Percentiles rank a stretch among this genome's conserved stretches.
phyloP scores from a whole-genome alignment of 1,140 invertebrate genomes.

The Drosophila virilis region DNA sequence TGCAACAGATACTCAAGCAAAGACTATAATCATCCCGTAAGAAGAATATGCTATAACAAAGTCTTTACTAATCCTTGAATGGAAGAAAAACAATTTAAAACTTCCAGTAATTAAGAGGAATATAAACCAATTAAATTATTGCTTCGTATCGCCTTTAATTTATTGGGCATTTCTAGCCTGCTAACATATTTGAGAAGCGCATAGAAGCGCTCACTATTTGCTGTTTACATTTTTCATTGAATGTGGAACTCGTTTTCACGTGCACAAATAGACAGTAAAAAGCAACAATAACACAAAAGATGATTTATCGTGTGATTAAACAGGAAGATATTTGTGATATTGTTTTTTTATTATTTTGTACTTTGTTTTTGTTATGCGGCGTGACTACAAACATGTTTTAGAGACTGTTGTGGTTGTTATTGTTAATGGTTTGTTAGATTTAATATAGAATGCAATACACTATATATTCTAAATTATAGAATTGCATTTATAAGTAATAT shows the following conservation, averaged over 20 bases:
- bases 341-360: constrained; percentile 3
- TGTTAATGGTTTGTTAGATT: constrained; percentile 56
- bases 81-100: background rate
- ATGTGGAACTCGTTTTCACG: constrained; percentile 70
- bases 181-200: constrained; percentile 33
- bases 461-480: constrained; percentile 78
- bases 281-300: constrained; percentile 63
- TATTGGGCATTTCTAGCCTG: background rate
- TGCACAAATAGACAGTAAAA: constrained; percentile 59
- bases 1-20: background rate
- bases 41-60: background rate
- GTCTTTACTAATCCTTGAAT: too few relatives aligned
- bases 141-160: too few relatives aligned
- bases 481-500: constrained; percentile 82
- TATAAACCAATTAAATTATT: too few relatives aligned
- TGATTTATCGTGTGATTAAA: constrained; percentile 80
- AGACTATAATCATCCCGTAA: background rate
- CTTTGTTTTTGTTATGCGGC: constrained; percentile 39
- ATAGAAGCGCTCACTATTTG: constrained; percentile 21
- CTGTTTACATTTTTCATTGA: constrained; percentile 47
- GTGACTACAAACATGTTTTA: constrained; percentile 74
- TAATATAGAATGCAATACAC: constrained; percentile 67
- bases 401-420: constrained; percentile 23
- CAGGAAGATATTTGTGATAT: constrained; percentile 74
- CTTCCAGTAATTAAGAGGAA: background rate